Evolutionary conservation across 2,888 invertebrate species (phyloP), one percentile per base, ranked within the genome.

Genomic region (Sphaerophoria rueppellii): DNA sequence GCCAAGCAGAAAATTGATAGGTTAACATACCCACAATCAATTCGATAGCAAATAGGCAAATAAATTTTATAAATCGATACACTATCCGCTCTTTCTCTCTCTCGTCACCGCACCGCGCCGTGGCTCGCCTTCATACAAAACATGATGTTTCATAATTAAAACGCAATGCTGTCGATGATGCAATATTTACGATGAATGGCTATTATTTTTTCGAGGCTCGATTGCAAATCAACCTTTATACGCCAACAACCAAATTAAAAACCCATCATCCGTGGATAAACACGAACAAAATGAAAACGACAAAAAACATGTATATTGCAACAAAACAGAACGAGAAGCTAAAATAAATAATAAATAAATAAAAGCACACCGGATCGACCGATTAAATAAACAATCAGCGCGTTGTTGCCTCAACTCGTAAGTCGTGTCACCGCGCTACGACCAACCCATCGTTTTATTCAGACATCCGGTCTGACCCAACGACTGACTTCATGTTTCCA

Each of bases 351-450:
- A 78, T 70, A 78, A 78, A 74, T 73, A 63, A 78, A 82, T 50
- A 60, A 79, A 60, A 16, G 14, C 58, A 73, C 60, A 73, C 72
- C 58, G 76, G 61, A 80, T 85, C 58, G 58, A 14, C 60, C 69
- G 73, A 76, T 85, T 80, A 76, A 83, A 75, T 76, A 85, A 80
- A 80, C 60, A 75, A 76, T 76, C 85, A 76, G 43, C 55, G 55
- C 43, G 40, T 57, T 35, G 35, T 11, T 24, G 35, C 34, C 46
- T 57, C 35, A 50, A 35, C 35, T 16, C 61, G 40, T 75, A 50
- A 35, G 24, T 16, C 61, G 40, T 75, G 67, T 82, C 82, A 77
- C 71, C 81, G n/a, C 63, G 52, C 40, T 52, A 40, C 24, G 52
- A 54, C 12, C 52, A 35, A 40, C 40, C 12, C 55, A n/a, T 40